A percentile compares a stretch with the other conserved stretches of the same genome.
phyloP scores from a whole-genome alignment of 1,140 invertebrate genomes.

The Panagrolaimus sp. region DNA sequence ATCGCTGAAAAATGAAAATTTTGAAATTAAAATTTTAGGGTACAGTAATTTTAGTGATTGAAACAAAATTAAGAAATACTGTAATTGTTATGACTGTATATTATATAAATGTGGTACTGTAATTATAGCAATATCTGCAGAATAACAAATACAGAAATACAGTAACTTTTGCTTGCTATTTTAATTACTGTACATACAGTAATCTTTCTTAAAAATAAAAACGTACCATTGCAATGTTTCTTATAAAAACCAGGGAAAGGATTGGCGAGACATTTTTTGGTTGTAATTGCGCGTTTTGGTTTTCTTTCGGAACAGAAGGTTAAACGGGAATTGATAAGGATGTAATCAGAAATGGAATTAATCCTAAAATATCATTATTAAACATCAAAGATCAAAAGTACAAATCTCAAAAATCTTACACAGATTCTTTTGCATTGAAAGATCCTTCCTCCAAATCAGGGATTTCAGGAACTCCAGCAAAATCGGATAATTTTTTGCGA shows the following conservation, averaged over 20 bases:
- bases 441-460: conserved; percentile 57
- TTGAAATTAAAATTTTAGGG: no score
- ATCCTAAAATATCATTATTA: conserved; percentile 40
- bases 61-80: no score
- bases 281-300: conserved; percentile 49
- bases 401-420: conserved; percentile 41
- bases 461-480: conserved; percentile 54
- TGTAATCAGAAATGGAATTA: conserved; percentile 58
- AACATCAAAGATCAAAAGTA: not conserved
- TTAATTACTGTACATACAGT: no score
- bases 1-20: conserved; percentile 30
- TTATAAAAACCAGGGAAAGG: conserved; percentile 52
- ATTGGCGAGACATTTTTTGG: conserved; percentile 45
- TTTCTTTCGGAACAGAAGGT: conserved; percentile 59
- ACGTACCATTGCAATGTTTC: conserved; percentile 33
- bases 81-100: no score
- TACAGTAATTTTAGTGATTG: no score
- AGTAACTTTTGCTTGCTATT: no score
- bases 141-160: no score
- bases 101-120: no score
- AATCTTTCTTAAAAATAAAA: no score
- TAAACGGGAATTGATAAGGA: conserved; percentile 55
- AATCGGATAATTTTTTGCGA: conserved; percentile 49
- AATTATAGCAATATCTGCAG: no score
- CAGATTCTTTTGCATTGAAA: conserved; percentile 50